Conservation (phyloP, 2,797 vertebrate species). For the Liasis olivaceus region DNA sequence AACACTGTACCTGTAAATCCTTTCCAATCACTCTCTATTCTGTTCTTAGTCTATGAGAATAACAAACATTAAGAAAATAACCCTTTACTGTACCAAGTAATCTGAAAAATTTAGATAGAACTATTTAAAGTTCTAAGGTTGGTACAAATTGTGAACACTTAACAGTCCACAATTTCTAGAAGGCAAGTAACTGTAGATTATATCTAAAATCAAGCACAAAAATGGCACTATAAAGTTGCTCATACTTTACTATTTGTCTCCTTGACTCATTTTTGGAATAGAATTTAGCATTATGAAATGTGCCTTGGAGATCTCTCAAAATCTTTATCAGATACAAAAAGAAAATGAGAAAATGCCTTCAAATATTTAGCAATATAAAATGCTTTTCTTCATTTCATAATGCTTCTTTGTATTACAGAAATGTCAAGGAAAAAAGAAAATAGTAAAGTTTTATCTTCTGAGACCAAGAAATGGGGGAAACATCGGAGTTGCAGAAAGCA, state of each 20-base stretch:
- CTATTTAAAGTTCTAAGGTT: neutral
- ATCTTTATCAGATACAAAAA: neutral
- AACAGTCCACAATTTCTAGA: neutral
- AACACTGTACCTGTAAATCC: neutral
- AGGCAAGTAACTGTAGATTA: neutral
- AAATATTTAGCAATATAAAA: constrained; percentile 18
- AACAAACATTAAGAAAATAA: neutral
- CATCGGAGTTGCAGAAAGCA: neutral
- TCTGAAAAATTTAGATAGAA: neutral
- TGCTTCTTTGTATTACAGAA: neutral
- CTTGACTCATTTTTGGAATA: neutral
- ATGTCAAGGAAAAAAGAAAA: constrained; percentile 9
- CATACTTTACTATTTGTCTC: neutral
- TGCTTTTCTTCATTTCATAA: neutral
- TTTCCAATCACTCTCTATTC: neutral
- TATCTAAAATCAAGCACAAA: neutral
- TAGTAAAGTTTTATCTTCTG: constrained; percentile 38
- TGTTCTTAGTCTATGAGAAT: neutral
- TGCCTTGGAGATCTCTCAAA: constrained; percentile 6
- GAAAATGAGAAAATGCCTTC: neutral
- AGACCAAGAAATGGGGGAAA: constrained; percentile 20
- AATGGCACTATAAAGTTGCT: neutral
- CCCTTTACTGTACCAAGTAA: neutral
- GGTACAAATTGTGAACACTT: neutral
- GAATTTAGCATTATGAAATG: neutral